These are phyloP conservation scores for Adoxophyes honmai DNA, from an alignment of 1,140 invertebrate species.

Conservation along the genomic window DNA sequence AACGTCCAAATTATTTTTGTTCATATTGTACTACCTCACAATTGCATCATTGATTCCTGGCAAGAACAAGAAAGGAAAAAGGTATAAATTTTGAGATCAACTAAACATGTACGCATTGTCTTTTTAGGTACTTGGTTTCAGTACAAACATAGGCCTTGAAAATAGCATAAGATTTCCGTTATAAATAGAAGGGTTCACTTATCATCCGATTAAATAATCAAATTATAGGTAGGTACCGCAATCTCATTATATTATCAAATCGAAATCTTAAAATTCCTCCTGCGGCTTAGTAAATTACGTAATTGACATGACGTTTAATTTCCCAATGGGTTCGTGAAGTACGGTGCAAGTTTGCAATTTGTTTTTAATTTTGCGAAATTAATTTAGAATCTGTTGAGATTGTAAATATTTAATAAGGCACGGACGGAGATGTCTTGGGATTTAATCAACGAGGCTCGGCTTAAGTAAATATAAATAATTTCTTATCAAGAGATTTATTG, in stretches of 20 bases:
- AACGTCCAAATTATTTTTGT: no score
- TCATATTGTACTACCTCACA: no score
- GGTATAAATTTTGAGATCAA: no score
- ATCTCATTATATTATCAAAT: background rate
- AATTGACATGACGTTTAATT: slow-evolving; percentile 13
- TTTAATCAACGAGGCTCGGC: slow-evolving; percentile 29
- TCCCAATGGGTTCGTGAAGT: slow-evolving; percentile 11
- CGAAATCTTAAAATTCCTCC: background rate
- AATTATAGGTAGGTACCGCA: no score
- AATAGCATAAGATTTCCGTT: background rate
- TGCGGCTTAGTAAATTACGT: background rate
- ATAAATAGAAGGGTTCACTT: background rate
- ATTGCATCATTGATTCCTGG: no score
- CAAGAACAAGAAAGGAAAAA: no score
- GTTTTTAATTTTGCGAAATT: slow-evolving; percentile 25
- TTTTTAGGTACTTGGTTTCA: no score
- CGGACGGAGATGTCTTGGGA: slow-evolving; percentile 25
- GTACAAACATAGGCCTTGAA: no score
- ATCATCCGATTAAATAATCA: no score
- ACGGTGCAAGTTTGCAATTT: slow-evolving; percentile 8
- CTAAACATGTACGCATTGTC: no score
- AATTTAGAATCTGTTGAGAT: slow-evolving; percentile 30
- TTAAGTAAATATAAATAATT: slow-evolving; percentile 31
- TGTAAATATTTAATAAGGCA: slow-evolving; percentile 40
- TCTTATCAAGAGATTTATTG: slow-evolving; percentile 23